These are phyloP conservation scores for Amblyornis subalaris DNA, from an alignment of 2,113 vertebrate genomes.

Conservation along the genomic window DNA sequence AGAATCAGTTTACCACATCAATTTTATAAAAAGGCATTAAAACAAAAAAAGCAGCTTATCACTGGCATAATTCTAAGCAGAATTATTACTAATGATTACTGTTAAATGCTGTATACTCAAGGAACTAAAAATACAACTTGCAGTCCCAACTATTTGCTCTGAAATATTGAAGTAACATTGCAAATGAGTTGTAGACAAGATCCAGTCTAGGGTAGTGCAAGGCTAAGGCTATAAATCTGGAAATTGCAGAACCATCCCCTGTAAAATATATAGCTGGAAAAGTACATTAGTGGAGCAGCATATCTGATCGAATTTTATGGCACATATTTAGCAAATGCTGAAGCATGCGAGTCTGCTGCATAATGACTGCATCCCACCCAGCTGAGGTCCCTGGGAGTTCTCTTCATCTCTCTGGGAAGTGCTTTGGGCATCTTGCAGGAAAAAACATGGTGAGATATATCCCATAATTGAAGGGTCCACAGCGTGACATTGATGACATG, in stretches of 20 bases:
- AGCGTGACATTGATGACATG: background rate
- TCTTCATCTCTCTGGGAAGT: background rate
- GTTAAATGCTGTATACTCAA: background rate
- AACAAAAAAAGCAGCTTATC: background rate
- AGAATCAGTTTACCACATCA: background rate
- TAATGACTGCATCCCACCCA: background rate
- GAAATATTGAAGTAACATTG: background rate
- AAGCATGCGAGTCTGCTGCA: background rate
- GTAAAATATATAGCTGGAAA: background rate
- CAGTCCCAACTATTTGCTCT: background rate
- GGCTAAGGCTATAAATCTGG: background rate
- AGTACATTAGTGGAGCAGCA: background rate
- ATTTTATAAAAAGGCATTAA: background rate
- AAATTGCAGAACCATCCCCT: background rate
- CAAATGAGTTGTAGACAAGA: background rate
- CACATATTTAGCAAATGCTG: background rate
- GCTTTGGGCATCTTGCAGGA: background rate
- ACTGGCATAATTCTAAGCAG: background rate
- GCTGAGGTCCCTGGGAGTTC: background rate
- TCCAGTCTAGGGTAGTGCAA: background rate
- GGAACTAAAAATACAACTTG: background rate
- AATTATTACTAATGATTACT: background rate
- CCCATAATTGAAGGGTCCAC: background rate
- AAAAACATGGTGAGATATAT: background rate
- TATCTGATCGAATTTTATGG: background rate